A percentile compares a stretch with the other conserved stretches of the same genome.
Conservation (phyloP, 2,888 invertebrate species). For the Athalia circularis region DNA sequence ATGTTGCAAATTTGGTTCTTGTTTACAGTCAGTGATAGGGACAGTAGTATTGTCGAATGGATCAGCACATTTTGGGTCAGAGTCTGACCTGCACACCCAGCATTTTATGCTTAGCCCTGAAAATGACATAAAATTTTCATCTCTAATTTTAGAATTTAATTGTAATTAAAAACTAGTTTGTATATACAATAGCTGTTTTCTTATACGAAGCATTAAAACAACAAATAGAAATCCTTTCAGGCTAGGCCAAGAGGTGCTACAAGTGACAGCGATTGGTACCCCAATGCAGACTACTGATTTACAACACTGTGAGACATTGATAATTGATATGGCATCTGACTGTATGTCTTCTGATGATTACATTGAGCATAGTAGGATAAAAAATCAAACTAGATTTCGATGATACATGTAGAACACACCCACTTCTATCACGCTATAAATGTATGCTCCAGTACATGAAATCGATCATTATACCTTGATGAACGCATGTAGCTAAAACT, state of each 20-base stretch:
- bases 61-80: conserved; percentile 93
- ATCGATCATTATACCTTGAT: conserved; percentile 16
- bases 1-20: conserved; percentile 78
- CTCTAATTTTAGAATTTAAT: background rate
- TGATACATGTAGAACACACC: conserved; percentile 14
- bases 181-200: background rate
- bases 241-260: no score
- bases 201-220: no score
- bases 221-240: no score
- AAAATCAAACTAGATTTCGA: background rate
- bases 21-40: conserved; percentile 88
- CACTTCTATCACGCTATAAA: background rate
- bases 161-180: background rate
- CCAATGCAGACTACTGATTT: background rate
- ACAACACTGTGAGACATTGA: background rate
- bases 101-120: conserved; percentile 86
- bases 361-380: background rate
- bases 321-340: background rate
- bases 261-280: no score
- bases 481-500: conserved; percentile 23
- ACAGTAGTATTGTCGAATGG: conserved; percentile 93
- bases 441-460: background rate
- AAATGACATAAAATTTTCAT: conserved; percentile 55
- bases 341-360: background rate
- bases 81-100: conserved; percentile 93